phyloP scores from a whole-genome alignment of 1,140 invertebrate species.

The Drosophila sproati region DNA sequence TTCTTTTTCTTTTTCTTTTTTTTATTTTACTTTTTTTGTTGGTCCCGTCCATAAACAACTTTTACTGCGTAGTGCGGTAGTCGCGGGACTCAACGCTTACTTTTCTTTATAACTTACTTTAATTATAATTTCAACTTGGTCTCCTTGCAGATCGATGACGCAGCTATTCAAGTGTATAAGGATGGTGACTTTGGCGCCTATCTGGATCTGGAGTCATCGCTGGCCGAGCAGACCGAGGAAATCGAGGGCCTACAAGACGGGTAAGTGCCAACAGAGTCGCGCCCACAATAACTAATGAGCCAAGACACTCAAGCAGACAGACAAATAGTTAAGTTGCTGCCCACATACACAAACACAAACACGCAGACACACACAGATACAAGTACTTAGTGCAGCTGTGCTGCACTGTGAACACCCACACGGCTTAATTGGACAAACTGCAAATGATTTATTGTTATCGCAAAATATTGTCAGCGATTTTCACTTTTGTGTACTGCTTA shows the following conservation, averaged over 20 bases:
- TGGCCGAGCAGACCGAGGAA: constrained; percentile 97
- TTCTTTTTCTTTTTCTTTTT: constrained; percentile 53
- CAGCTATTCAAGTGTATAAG: constrained; percentile 97
- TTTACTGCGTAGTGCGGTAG: constrained; percentile 81
- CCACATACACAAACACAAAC: constrained; percentile 27
- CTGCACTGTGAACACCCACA: constrained; percentile 26
- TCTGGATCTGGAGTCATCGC: constrained; percentile 96
- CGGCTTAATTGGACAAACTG: constrained; percentile 24
- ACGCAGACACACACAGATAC: constrained; percentile 9
- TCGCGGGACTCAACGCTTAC: constrained; percentile 51
- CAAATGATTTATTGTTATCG: constrained; percentile 43
- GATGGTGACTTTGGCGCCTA: constrained; percentile 98
- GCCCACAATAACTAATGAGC: constrained; percentile 15
- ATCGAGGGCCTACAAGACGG: constrained; percentile 97
- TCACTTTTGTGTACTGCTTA: constrained; percentile 55
- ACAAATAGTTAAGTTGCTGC: constrained; percentile 3
- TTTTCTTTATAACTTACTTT: constrained; percentile 69
- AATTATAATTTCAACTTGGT: constrained; percentile 69
- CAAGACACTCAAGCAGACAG: constrained; percentile 49
- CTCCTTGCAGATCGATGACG: constrained; percentile 95
- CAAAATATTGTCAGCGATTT: constrained; percentile 40
- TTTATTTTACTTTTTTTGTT: background rate
- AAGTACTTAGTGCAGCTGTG: background rate
- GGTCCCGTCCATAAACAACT: constrained; percentile 71
- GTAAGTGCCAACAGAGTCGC: constrained; percentile 88